Percentiles rank a stretch among this genome's conserved stretches.
phyloP scores from a whole-genome alignment of 23 tunicate species.

The Ciona savignyi region DNA sequence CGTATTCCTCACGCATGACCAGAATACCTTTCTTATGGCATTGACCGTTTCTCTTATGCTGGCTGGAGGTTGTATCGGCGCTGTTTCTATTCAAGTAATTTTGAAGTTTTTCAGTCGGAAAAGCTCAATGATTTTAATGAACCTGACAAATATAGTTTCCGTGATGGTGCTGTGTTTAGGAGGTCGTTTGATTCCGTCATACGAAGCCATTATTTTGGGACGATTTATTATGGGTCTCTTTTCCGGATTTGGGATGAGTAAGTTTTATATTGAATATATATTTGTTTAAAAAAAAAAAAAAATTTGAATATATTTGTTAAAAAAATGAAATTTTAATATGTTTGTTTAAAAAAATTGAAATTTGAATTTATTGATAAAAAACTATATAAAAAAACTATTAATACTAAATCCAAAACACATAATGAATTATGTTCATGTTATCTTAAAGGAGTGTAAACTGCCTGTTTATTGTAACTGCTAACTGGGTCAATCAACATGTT shows the following conservation, averaged over 20 bases:
- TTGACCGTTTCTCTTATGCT: conserved; percentile 76
- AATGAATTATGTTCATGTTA: not conserved
- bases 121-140: conserved; percentile 58
- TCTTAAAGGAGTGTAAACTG: too few species aligned
- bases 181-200: conserved; percentile 44
- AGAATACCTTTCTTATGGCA: conserved; percentile 15
- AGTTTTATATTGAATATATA: conserved; percentile 11
- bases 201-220: conserved; percentile 76
- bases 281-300: not conserved
- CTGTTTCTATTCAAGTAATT: conserved; percentile 44
- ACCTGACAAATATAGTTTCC: conserved; percentile 48
- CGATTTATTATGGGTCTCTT: conserved; percentile 79
- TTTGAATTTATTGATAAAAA: not conserved
- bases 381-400: not conserved
- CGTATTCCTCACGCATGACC: conserved; percentile 11
- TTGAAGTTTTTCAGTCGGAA: conserved; percentile 27
- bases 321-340: not conserved
- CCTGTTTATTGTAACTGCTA: too few species aligned
- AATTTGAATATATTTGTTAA: not conserved
- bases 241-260: conserved; percentile 93
- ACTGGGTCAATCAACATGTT: too few species aligned
- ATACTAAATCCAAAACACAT: not conserved
- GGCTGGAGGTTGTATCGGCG: conserved; percentile 83
- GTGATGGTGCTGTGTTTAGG: conserved; percentile 36
- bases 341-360: not conserved